Evolutionary conservation across 2,113 vertebrate genomes (phyloP).

Genomic region (Trachemys scripta): DNA sequence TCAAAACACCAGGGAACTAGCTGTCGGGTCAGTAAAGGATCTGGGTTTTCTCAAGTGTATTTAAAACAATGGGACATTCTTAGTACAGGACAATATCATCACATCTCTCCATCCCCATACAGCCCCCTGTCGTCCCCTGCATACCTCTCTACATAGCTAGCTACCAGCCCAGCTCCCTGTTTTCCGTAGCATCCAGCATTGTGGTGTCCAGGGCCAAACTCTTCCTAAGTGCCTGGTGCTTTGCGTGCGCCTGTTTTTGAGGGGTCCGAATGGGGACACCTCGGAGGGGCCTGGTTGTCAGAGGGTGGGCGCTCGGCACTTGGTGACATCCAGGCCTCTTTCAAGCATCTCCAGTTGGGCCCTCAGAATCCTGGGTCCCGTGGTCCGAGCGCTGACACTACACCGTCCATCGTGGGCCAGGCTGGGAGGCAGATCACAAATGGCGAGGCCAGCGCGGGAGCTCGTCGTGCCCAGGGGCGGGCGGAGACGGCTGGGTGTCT

Average conservation of each 20-base stretch:
- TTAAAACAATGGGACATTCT: neutral
- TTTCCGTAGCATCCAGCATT: neutral
- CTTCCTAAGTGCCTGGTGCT: fast-evolving
- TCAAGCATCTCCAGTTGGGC: fast-evolving
- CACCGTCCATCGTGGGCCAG: fast-evolving
- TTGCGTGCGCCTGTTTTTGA: fast-evolving
- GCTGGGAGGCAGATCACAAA: neutral
- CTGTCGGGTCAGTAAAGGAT: fast-evolving
- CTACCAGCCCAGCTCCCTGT: neutral
- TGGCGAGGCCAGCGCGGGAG: neutral
- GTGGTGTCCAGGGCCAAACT: neutral
- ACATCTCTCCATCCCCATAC: neutral
- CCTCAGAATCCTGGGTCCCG: neutral
- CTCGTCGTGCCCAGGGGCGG: neutral
- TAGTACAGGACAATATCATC: neutral
- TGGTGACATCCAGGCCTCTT: neutral
- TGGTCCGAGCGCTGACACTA: fast-evolving
- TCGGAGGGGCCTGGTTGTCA: fast-evolving
- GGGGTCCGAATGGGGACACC: fast-evolving
- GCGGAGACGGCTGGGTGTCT: neutral
- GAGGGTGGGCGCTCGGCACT: neutral
- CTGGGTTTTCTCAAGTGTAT: neutral
- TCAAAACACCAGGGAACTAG: neutral
- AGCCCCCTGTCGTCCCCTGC: no score
- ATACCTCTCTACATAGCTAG: no score